A percentile compares a stretch with the other conserved stretches of the same genome.
These are phyloP conservation scores for Scaptomyza reducta DNA, from an alignment of 2,888 invertebrate species.

Conservation along the genomic window DNA sequence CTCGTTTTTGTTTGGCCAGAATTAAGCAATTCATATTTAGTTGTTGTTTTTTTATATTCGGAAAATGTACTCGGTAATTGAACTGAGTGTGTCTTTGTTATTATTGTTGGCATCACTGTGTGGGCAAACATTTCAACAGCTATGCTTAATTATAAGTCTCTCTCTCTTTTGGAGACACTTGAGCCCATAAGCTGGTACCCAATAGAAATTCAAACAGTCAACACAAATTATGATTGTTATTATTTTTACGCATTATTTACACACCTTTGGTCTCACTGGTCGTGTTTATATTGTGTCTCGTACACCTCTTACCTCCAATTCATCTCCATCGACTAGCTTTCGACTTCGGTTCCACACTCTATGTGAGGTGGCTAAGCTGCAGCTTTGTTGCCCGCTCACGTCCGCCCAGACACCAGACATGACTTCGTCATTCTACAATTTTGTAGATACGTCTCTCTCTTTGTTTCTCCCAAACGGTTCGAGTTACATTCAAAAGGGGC, in stretches of 20 bases:
- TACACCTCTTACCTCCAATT: background rate
- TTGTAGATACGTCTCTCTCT: no score
- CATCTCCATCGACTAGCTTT: conserved; percentile 12
- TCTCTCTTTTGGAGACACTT: conserved; percentile 28
- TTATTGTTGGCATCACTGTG: conserved; percentile 32
- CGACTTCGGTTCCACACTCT: conserved; percentile 13
- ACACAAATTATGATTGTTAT: conserved; percentile 75
- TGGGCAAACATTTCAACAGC: conserved; percentile 73
- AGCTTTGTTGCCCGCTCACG: conserved; percentile 66
- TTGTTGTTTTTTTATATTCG: background rate
- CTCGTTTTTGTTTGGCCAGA: conserved; percentile 41
- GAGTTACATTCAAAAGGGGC: conserved; percentile 50
- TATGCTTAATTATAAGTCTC: conserved; percentile 71
- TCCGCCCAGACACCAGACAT: conserved; percentile 22
- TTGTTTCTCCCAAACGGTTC: conserved; percentile 27
- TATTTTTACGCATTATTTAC: conserved; percentile 79
- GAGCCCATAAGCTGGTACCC: conserved; percentile 42
- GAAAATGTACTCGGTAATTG: conserved; percentile 54
- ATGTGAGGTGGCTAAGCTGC: conserved; percentile 60
- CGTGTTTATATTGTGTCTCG: conserved; percentile 61
- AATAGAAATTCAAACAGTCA: conserved; percentile 64
- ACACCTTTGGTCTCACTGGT: conserved; percentile 65
- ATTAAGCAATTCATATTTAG: conserved; percentile 55
- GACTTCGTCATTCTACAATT: conserved; percentile 62
- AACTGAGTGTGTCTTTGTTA: conserved; percentile 40